Percentiles rank a stretch among this genome's conserved stretches.
Evolutionary conservation across 2,113 vertebrate genomes (phyloP).

Genomic region (Scopus umbretta): DNA sequence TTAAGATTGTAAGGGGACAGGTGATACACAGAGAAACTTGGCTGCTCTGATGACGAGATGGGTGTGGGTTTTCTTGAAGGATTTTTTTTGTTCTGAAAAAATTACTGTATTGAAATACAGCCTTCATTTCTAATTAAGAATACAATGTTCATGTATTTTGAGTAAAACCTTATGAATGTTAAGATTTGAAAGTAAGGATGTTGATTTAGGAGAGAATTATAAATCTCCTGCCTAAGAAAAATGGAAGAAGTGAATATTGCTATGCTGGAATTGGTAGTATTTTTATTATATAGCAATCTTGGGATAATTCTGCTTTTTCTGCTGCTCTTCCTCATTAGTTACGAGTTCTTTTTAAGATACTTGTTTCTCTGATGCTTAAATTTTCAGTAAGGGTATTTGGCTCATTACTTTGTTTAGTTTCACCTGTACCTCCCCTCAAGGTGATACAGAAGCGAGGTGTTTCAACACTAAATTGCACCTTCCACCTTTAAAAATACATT

Average conservation of each 20-base stretch:
- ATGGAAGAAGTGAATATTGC: neutral
- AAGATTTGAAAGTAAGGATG: neutral
- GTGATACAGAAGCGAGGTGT: neutral
- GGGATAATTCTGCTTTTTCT: neutral
- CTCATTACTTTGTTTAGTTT: neutral
- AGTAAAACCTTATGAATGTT: neutral
- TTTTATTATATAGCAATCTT: neutral
- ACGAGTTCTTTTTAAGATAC: neutral
- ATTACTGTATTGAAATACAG: neutral
- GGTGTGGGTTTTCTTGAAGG: neutral
- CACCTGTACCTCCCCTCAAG: neutral
- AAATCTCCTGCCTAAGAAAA: neutral
- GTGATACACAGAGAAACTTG: neutral
- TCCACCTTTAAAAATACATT: neutral
- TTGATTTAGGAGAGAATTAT: neutral
- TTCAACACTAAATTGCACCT: neutral
- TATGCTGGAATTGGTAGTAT: neutral
- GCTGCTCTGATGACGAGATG: neutral
- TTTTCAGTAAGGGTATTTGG: neutral
- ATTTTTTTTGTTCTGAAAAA: neutral
- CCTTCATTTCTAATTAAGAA: neutral
- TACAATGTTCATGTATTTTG: neutral
- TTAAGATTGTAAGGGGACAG: neutral
- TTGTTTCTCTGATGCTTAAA: neutral
- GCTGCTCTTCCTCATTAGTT: neutral